Evolutionary conservation across 2,888 invertebrate species (phyloP).

Genomic region (Melanostoma mellinum): DNA sequence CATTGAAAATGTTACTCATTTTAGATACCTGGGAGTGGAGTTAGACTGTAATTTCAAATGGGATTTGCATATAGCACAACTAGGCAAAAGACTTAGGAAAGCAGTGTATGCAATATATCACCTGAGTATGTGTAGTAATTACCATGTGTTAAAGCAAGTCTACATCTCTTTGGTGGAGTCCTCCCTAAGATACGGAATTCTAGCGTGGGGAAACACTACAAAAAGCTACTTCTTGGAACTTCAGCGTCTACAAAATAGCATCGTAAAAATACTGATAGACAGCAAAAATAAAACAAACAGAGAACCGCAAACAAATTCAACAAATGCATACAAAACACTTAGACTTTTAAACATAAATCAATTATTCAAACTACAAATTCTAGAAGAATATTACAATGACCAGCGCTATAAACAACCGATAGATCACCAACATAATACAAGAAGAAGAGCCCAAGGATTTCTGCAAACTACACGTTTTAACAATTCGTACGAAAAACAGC

Average conservation of each 20-base stretch:
- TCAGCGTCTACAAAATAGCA: neutral
- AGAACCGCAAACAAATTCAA: neutral
- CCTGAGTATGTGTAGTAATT: too few species aligned
- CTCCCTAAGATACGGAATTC: neutral
- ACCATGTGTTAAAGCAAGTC: neutral
- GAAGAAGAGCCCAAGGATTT: neutral
- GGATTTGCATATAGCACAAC: too few species aligned
- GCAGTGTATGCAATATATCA: neutral
- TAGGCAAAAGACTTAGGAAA: neutral
- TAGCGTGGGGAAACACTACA: neutral
- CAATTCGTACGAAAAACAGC: neutral
- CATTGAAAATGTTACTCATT: too few species aligned
- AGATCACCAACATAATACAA: neutral
- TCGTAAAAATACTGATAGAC: conserved; percentile 4
- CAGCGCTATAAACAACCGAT: neutral
- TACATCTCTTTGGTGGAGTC: conserved; percentile 3
- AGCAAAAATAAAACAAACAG: neutral
- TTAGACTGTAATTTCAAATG: too few species aligned
- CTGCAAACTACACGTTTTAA: neutral
- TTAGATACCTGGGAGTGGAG: too few species aligned
- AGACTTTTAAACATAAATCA: conserved; percentile 4
- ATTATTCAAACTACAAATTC: neutral
- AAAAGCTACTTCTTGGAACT: neutral
- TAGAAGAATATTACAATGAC: conserved; percentile 4
- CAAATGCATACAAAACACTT: neutral